phyloP scores from a whole-genome alignment of 2,113 vertebrate species.

The Odocoileus virginianus region DNA sequence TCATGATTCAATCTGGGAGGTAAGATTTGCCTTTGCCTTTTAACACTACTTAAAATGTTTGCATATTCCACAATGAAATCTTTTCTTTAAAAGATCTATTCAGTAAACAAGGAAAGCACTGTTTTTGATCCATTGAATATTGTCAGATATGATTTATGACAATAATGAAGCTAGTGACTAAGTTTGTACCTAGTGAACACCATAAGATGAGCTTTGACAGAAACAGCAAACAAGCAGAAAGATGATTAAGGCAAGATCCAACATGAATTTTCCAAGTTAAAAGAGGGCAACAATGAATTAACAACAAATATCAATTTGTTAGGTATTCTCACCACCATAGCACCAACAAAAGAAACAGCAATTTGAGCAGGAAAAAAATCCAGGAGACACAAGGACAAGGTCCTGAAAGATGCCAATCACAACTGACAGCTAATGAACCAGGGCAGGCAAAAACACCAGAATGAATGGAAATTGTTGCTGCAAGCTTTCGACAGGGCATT shows the following conservation, averaged over 20 bases:
- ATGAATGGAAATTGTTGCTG: background rate
- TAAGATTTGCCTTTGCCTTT: background rate
- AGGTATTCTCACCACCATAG: constrained; percentile 86
- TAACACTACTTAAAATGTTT: background rate
- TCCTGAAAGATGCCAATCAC: background rate
- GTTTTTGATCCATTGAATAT: background rate
- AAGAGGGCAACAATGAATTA: background rate
- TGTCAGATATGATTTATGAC: background rate
- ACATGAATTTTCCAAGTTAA: background rate
- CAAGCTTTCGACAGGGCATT: constrained; percentile 14
- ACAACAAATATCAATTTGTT: background rate
- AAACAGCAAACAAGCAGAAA: constrained; percentile 1
- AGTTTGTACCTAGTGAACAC: background rate
- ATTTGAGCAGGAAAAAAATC: background rate
- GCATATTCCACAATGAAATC: background rate
- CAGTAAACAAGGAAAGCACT: background rate
- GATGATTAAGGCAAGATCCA: background rate
- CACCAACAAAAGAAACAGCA: constrained; percentile 73
- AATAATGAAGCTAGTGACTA: background rate
- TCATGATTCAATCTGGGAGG: background rate
- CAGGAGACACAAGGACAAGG: background rate
- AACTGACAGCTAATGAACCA: background rate
- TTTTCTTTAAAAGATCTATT: background rate
- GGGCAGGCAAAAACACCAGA: constrained; percentile 28
- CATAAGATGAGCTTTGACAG: background rate